Evolutionary conservation across 2,888 invertebrate species (phyloP).

Genomic region (Melieria picta): DNA sequence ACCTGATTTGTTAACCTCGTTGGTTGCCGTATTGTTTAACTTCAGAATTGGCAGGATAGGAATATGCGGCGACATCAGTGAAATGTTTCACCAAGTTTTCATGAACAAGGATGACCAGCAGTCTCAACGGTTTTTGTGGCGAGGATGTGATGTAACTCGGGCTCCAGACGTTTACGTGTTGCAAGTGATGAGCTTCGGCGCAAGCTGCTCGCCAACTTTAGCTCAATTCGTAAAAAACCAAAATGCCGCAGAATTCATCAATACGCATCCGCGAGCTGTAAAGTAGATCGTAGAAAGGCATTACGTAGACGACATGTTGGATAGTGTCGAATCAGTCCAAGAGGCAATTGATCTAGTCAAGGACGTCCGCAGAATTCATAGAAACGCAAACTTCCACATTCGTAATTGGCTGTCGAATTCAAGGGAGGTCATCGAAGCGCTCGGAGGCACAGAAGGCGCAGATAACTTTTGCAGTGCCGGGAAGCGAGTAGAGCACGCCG

Average conservation of each 20-base stretch:
- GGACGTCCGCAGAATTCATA: constrained; percentile 25
- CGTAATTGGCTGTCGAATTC: constrained; percentile 12
- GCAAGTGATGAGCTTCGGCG: constrained; percentile 47
- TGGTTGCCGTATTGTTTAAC: constrained; percentile 56
- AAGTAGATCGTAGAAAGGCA: constrained; percentile 31
- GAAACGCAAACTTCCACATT: constrained; percentile 15
- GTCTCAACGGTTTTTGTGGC: constrained; percentile 54
- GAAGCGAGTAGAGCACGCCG: constrained; percentile 22
- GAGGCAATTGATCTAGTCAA: constrained; percentile 39
- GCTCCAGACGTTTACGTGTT: constrained; percentile 42
- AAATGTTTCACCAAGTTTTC: constrained; percentile 51
- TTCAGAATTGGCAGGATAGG: constrained; percentile 53
- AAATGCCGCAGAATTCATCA: constrained; percentile 35
- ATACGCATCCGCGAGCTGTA: constrained; percentile 4
- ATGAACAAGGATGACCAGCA: constrained; percentile 49
- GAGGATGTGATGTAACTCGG: constrained; percentile 30
- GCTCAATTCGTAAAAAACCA: constrained; percentile 45
- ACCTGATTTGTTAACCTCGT: constrained; percentile 52
- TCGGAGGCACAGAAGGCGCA: neutral
- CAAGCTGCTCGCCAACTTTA: constrained; percentile 44
- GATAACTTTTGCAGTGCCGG: constrained; percentile 21
- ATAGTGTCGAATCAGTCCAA: constrained; percentile 44
- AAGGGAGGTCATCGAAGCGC: neutral
- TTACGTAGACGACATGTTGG: constrained; percentile 51
- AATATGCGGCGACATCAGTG: constrained; percentile 48